Base-by-base conservation (phyloP, 2,797 vertebrate genomes). In the Chaunax sp. region DNA sequence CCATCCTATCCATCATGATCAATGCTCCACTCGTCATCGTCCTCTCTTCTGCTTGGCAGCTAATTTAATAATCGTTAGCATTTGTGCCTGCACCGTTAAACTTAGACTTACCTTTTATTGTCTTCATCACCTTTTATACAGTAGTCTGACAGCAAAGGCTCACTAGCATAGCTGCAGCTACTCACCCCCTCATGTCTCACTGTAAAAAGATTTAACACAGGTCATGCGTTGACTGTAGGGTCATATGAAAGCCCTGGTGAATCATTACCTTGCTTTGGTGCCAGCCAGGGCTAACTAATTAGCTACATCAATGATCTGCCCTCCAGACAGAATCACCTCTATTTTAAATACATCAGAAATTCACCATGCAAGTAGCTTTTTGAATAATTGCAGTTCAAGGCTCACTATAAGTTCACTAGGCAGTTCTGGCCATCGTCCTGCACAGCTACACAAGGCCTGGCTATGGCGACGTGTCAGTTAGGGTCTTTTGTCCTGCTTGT, bases 191-290 rank as follows among this genome's bases (percentile, higher is more conserved):
- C 35, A 46, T 10, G 64, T 54, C 58, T 6, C 40, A 55, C 18
- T 38, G 41, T 47, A 40, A 59, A 73, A 74, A 38, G 53, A 81
- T 63, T 61, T 68, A 73, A 78, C 74, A 69, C 25, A 35, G 25
- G 57, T 57, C 62, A 67, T 68, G 50, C 63, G 55, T 66, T 50
- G 46, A 72, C 66, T 79, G 12, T 55, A 52, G 62, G 69, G 65
- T 85, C 75, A 74, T 47, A 70, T 62, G 69, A 77, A 78, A 64
- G 38, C 62, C 41, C 50, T 28, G 67, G 77, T 87, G 66, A 89
- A 85, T 90, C 67, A 85, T 85, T 81, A 72, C 68, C 75, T 81
- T 72, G 72, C 66, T 88, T 82, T 78, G 82, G 83, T 87, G 80
- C 76, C 83, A 82, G 47, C 65, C 40, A 61, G 49, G 35, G 61